phyloP scores from a whole-genome alignment of 2,888 invertebrate species.

The Melieria omissa region DNA sequence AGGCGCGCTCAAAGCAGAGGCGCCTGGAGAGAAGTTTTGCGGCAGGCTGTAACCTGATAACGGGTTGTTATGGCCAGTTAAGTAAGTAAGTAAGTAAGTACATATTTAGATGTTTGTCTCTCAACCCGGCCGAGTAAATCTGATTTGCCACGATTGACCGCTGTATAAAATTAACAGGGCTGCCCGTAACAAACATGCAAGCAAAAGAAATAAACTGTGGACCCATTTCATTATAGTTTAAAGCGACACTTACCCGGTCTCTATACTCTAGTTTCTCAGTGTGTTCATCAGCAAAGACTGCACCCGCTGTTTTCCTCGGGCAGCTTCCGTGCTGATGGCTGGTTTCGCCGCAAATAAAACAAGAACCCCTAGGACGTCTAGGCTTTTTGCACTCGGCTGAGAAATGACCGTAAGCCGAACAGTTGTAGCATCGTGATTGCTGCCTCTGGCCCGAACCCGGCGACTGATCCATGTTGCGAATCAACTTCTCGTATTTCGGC shows the following conservation, averaged over 20 bases:
- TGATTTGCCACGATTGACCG: not conserved
- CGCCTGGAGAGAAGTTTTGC: too few relatives aligned
- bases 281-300: not conserved
- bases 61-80: too few relatives aligned
- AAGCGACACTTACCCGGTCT: conserved; percentile 25
- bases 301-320: conserved; percentile 1
- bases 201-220: conserved; percentile 9
- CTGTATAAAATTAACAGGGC: conserved; percentile 18
- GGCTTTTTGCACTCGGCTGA: conserved; percentile 10
- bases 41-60: too few relatives aligned
- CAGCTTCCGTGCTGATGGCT: conserved; percentile 6
- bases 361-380: conserved; percentile 11
- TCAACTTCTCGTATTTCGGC: conserved; percentile 19
- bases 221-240: not conserved
- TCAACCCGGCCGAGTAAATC: not conserved
- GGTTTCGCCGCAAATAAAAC: conserved; percentile 19
- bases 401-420: conserved; percentile 15
- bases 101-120: too few relatives aligned
- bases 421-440: conserved; percentile 20
- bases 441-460: not conserved
- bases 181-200: conserved; percentile 20
- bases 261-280: not conserved
- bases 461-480: not conserved
- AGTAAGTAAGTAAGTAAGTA: too few relatives aligned
- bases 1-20: too few relatives aligned